A percentile compares a stretch with the other conserved stretches of the same genome.
Conservation (phyloP, 1,140 invertebrate species). For the Marisa cornuarietis region DNA sequence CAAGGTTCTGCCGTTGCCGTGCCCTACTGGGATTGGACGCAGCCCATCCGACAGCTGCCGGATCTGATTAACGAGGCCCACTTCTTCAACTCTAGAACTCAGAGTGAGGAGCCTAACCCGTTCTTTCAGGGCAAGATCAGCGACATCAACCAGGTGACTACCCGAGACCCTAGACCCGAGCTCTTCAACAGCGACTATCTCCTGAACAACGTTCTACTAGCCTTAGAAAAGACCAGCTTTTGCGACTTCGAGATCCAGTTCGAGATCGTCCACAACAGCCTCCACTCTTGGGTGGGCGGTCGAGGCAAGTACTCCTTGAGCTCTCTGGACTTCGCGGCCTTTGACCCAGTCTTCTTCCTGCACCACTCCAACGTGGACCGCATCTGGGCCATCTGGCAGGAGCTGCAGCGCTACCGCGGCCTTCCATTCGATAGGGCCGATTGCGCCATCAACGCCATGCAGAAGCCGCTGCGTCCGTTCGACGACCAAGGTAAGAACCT, state of each 20-base stretch:
- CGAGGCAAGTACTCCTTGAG: conserved; percentile 27
- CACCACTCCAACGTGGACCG: conserved; percentile 33
- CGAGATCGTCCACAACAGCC: conserved; percentile 29
- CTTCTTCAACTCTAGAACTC: conserved; percentile 32
- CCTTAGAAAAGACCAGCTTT: conserved; percentile 36
- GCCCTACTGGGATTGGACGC: conserved; percentile 43
- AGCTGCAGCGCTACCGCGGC: conserved; percentile 30
- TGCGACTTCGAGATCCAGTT: conserved; percentile 42
- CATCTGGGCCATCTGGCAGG: conserved; percentile 40
- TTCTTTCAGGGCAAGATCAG: conserved; percentile 33
- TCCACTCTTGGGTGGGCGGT: conserved; percentile 31
- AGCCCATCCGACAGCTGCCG: conserved; percentile 24
- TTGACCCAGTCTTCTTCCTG: conserved; percentile 36
- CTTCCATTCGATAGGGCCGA: conserved; percentile 24
- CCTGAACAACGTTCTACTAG: conserved; percentile 25
- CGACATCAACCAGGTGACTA: conserved; percentile 23
- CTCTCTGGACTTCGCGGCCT: conserved; percentile 33
- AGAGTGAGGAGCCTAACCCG: conserved; percentile 31
- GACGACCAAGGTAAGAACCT: conserved; percentile 17
- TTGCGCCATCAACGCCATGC: conserved; percentile 30
- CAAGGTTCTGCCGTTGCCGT: conserved; percentile 32
- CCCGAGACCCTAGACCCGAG: conserved; percentile 30
- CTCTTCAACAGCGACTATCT: conserved; percentile 31
- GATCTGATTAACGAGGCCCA: conserved; percentile 21
- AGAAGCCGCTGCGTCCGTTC: conserved; percentile 28